Evolutionary conservation across 2,888 invertebrate species (phyloP), one percentile per base, ranked within the genome.

Genomic region (Melanophora roralis): DNA sequence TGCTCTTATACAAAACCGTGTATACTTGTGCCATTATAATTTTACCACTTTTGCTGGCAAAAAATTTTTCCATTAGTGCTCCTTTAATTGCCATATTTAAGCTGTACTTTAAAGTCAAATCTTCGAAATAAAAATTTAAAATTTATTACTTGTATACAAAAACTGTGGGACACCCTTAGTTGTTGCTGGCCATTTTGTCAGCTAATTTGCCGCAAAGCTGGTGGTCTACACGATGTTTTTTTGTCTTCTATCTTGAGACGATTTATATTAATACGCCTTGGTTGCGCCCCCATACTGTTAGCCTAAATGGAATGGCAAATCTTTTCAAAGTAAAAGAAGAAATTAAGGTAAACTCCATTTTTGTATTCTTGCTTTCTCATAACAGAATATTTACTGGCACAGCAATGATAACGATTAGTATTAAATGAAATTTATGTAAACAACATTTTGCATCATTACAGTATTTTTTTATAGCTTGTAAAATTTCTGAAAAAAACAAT

Each of bases 191-290:
- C 59, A 27, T 68, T 69, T 62, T 38, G 53, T 62, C 55, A 76
- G 53, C 69, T 64, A 67, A 67, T 79, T 69, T 79, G 71, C 59
- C 75, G 71, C 75, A 79, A 55, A 75, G 71, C 67, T 71, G 71
- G 34, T 74, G 45, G 34, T 59, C 45, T 65, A 1, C 12, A 34
- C 1, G 23, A 34, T 53, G 8, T 34, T 16, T 27, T 47, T 8
- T 69, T 65, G 0, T 40, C 1, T 9, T 34, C 14, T 38, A 1
- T 8, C 6, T 40, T 60, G 16, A 16, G 4, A n/a, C 16, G 40
- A 65, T 64, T 72, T 45, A 27, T 69, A 43, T 73, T 67, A 67
- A 51, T 57, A 43, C n/a, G 27, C 27, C 16, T 5, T 43, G 32
- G 21, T 16, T 55, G 60, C 72, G 47, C 23, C 27, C 16, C 40